Evolutionary conservation across 92 coral and sea anemone species (phyloP).

Genomic region (Bergia puertoricense): DNA sequence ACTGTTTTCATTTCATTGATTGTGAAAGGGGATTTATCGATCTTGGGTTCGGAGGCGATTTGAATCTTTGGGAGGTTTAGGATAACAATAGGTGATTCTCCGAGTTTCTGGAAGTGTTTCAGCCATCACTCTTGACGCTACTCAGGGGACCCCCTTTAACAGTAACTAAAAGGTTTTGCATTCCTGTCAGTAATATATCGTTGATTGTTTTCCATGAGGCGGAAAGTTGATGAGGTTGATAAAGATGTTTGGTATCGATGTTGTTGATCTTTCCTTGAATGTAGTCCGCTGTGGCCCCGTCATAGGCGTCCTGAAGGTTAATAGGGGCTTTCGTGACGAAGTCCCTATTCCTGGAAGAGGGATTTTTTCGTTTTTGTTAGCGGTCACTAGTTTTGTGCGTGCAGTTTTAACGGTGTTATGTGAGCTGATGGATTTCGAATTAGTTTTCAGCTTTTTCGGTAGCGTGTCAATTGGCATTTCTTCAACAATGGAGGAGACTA

Average conservation of each 20-base stretch:
- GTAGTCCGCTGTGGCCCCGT: too few species aligned
- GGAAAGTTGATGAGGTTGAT: neutral
- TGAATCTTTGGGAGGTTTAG: neutral
- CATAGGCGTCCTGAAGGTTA: too few species aligned
- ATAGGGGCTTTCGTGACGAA: too few species aligned
- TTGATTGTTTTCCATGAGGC: conserved; percentile 28
- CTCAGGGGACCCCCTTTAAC: conserved; percentile 12
- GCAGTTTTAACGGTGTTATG: neutral
- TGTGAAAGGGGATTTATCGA: conserved; percentile 38
- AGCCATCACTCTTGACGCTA: conserved; percentile 23
- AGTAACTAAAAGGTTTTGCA: conserved; percentile 1
- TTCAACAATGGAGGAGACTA: conserved; percentile 13
- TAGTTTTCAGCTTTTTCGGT: conserved; percentile 17
- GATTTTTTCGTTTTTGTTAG: neutral
- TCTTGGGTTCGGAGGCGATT: conserved; percentile 7
- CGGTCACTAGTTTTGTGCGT: conserved; percentile 3
- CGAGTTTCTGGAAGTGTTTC: conserved; percentile 28
- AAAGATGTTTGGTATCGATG: conserved; percentile 22
- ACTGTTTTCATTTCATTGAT: neutral
- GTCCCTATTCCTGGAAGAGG: conserved; percentile 3
- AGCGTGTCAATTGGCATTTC: conserved; percentile 9
- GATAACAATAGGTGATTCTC: neutral
- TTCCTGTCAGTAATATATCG: conserved; percentile 10
- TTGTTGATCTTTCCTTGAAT: conserved; percentile 30
- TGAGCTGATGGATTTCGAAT: neutral